These are phyloP conservation scores for Esox masquinongy DNA, from an alignment of 2,797 vertebrate genomes.

Conservation along the genomic window DNA sequence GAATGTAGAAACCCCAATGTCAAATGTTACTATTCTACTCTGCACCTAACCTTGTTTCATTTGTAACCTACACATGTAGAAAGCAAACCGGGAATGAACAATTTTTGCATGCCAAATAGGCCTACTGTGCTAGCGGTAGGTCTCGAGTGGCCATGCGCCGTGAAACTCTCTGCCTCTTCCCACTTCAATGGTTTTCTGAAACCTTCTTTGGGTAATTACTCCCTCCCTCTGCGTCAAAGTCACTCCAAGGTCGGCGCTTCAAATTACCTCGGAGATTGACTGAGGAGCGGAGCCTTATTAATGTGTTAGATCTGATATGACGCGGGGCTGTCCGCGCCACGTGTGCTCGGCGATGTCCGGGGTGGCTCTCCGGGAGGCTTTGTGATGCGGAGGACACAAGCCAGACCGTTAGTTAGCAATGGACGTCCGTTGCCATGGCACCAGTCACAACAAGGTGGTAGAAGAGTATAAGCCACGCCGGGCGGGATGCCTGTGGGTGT, in stretches of 20 bases:
- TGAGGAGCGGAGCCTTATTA: conserved; percentile 17
- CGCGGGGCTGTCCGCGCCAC: conserved; percentile 11
- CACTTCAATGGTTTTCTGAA: conserved; percentile 59
- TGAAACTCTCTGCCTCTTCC: conserved; percentile 39
- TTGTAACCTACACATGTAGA: background rate
- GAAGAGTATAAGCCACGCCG: conserved; percentile 35
- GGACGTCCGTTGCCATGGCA: conserved; percentile 23
- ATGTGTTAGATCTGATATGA: conserved; percentile 47
- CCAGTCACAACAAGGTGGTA: conserved; percentile 29
- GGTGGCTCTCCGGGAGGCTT: conserved; percentile 17
- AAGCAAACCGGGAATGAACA: background rate
- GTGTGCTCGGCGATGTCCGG: background rate
- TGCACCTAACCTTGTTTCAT: background rate
- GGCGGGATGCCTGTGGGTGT: conserved; percentile 23
- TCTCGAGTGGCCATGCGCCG: conserved; percentile 4
- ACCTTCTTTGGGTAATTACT: conserved; percentile 62
- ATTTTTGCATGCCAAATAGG: background rate
- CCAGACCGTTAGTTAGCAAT: background rate
- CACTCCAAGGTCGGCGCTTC: conserved; percentile 59
- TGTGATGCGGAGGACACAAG: background rate
- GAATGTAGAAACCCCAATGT: background rate
- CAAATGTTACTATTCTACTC: background rate
- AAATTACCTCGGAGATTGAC: conserved; percentile 53
- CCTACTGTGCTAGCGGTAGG: background rate
- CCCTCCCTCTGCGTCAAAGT: conserved; percentile 54